Percentiles rank a stretch among this genome's conserved stretches.
These are phyloP conservation scores for Leuciscus idus DNA, from an alignment of 2,113 vertebrate species.

Conservation along the genomic window DNA sequence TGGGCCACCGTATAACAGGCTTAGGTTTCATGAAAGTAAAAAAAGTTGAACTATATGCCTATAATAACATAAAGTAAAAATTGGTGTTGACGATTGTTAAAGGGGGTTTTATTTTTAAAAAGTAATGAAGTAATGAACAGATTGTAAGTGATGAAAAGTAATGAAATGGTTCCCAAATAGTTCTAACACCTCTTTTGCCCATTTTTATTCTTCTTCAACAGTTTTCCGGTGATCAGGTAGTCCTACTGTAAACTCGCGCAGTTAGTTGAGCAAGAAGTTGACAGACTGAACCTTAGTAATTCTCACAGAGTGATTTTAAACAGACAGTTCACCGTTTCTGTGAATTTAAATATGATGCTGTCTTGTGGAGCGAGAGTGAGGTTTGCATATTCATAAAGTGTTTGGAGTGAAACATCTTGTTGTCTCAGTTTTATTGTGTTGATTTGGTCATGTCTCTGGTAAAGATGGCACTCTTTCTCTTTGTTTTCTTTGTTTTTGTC, in stretches of 20 bases:
- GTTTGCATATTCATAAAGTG: neutral
- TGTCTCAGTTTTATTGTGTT: slow-evolving; percentile 6
- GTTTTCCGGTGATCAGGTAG: neutral
- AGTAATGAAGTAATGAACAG: neutral
- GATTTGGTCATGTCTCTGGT: neutral
- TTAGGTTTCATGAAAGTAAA: neutral
- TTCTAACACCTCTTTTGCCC: neutral
- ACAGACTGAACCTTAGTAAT: neutral
- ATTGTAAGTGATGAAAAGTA: neutral
- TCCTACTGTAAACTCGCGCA: neutral
- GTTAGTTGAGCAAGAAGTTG: neutral
- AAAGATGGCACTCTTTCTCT: neutral
- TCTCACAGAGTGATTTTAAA: neutral
- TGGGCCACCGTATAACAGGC: no score
- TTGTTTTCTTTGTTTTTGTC: neutral
- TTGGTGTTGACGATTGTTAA: neutral
- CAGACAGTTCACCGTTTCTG: neutral
- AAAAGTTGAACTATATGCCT: neutral
- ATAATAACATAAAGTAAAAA: neutral
- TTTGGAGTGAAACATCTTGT: neutral
- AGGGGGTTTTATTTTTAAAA: neutral
- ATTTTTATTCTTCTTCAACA: neutral
- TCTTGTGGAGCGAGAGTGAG: neutral
- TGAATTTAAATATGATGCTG: neutral
- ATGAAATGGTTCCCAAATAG: neutral